These are phyloP conservation scores for Bradysia coprophila DNA, from an alignment of 1,140 invertebrate genomes.

Conservation along the genomic window DNA sequence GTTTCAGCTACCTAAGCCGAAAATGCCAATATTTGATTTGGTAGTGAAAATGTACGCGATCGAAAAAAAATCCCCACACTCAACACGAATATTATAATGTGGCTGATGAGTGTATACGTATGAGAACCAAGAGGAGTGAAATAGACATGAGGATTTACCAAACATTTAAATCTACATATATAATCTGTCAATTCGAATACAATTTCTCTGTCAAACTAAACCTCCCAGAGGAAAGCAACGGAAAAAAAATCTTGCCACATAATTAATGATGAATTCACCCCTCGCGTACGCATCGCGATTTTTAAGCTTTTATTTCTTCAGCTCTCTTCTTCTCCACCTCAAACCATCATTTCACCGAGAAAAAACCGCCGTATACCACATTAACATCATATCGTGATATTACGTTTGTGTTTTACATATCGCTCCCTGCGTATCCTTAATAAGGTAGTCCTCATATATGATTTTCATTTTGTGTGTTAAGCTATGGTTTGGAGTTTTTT, in stretches of 20 bases:
- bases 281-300: neutral
- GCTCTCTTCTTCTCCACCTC: too few relatives aligned
- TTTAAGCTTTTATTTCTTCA: neutral
- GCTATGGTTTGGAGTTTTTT: too few relatives aligned
- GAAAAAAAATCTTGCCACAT: neutral
- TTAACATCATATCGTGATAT: neutral
- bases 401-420: neutral
- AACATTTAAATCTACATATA: neutral
- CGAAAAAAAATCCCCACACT: too few relatives aligned
- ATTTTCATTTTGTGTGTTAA: neutral
- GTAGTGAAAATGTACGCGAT: too few relatives aligned
- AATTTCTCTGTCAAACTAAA: neutral
- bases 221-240: too few relatives aligned
- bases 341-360: too few relatives aligned
- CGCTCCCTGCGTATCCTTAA: neutral
- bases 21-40: too few relatives aligned
- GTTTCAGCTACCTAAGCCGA: too few relatives aligned
- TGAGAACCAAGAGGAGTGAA: too few relatives aligned
- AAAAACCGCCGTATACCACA: too few relatives aligned
- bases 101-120: too few relatives aligned
- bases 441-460: neutral
- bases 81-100: too few relatives aligned
- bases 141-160: neutral
- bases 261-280: neutral
- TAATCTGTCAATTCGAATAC: neutral